Evolutionary conservation across 2,888 invertebrate species (phyloP).

Genomic region (Nemoura dubitans): DNA sequence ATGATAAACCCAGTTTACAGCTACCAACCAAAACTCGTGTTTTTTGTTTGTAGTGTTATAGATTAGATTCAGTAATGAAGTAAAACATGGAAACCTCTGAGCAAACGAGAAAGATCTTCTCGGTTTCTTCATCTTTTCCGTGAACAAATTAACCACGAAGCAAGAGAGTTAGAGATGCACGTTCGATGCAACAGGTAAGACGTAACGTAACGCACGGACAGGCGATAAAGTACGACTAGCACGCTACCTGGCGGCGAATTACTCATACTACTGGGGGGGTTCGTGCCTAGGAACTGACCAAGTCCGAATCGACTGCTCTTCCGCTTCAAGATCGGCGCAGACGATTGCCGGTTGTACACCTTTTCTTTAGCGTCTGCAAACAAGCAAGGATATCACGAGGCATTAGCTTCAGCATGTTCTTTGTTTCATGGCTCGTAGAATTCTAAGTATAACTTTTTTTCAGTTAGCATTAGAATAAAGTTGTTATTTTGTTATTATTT

Average conservation of each 20-base stretch:
- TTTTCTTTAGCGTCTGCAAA: constrained; percentile 77
- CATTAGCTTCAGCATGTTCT: neutral
- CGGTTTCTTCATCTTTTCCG: neutral
- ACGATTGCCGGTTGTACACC: constrained; percentile 89
- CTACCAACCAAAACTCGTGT: neutral
- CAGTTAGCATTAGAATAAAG: too few species aligned
- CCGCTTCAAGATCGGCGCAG: constrained; percentile 93
- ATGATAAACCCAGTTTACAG: constrained; percentile 12
- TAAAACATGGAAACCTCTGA: neutral
- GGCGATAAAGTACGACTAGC: constrained; percentile 41
- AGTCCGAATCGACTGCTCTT: constrained; percentile 92
- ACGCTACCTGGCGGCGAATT: constrained; percentile 69
- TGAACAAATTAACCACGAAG: constrained; percentile 3
- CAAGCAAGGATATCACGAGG: constrained; percentile 51
- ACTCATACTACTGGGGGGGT: constrained; percentile 68
- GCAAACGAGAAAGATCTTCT: neutral
- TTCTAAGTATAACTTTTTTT: too few species aligned
- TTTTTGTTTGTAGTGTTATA: neutral
- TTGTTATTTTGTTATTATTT: too few species aligned
- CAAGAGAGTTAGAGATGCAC: neutral
- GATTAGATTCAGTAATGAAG: too few species aligned
- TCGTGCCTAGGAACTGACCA: constrained; percentile 79
- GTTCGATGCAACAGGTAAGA: neutral
- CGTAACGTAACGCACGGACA: constrained; percentile 20
- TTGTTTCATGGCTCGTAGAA: too few species aligned